These are phyloP conservation scores for Conus canariensis DNA, from an alignment of 2,888 invertebrate genomes.

Conservation along the genomic window DNA sequence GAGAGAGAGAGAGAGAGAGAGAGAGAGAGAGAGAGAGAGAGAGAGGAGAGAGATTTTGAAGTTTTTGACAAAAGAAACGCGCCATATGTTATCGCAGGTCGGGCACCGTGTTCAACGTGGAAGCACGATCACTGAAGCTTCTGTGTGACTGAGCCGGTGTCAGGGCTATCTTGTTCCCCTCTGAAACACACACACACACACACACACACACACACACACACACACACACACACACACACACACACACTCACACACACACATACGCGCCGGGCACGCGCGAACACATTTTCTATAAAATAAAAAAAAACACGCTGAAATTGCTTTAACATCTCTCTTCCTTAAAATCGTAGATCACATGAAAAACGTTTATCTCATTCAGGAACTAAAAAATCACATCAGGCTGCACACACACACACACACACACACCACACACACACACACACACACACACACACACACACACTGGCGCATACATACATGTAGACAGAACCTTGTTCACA, in stretches of 20 bases:
- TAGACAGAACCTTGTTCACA: no score
- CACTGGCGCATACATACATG: no score
- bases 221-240: conserved; percentile 5
- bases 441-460: no score
- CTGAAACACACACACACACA: background rate
- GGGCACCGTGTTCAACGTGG: background rate
- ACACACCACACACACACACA: no score
- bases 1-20: conserved; percentile 22
- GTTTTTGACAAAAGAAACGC: background rate
- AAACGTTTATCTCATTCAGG: no score
- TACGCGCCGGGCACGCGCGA: background rate
- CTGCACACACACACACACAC: no score
- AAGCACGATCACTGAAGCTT: conserved; percentile 2
- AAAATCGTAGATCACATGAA: no score
- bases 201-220: background rate
- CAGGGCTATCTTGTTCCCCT: background rate
- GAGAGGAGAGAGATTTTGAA: background rate
- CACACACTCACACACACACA: background rate
- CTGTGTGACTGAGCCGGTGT: conserved; percentile 16
- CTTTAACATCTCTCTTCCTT: no score
- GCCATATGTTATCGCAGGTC: background rate
- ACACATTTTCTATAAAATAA: no score
- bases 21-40: conserved; percentile 24
- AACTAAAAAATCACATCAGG: no score
- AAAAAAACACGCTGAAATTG: no score